Evolutionary conservation across 2,797 vertebrate species (phyloP), one percentile per base, ranked within the genome.

Genomic region (Margarornis squamiger): DNA sequence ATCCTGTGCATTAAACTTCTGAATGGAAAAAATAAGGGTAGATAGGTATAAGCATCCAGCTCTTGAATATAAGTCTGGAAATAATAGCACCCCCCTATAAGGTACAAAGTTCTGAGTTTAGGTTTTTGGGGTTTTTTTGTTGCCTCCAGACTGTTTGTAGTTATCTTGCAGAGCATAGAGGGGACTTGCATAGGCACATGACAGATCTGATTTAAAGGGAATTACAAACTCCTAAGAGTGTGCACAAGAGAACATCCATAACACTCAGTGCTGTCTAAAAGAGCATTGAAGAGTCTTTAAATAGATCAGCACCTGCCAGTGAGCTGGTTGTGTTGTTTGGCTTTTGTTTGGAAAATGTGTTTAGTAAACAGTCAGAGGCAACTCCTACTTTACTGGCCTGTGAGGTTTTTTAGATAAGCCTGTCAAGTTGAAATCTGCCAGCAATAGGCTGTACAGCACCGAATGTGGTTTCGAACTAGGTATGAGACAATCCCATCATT

Each of bases 291-390:
- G 8, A 73, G 32, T 67, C 82, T 87, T 89, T n/a, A 92, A 59
- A 77, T 36, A 87, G 38, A 65, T 52, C 59, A 76, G 74, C 78
- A 90, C 74, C 86, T 94, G 90, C 59, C 68, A 61, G 72, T 22
- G 49, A 87, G 36, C 39, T 57, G 10, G 24, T 85, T 45, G 32
- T 82, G 45, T 45, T 87, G 21, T 63, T 93, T 89, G 61, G 41
- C 57, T 92, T 95, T 74, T 67, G 68, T 74, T 57, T 71, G 41
- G 85, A 75, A 89, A 74, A 49, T 77, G 48, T 82, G 93, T 63
- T 83, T 65, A 36, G 72, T 86, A 74, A 93, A 92, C 59, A 79
- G 46, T 61, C 41, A 65, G 52, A 90, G 46, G 65, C n/a, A 43
- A 14, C 67, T 57, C 36, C 74, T 85, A 14, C 36, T 63, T 66